Evolutionary conservation across 2,113 vertebrate genomes (phyloP), one percentile per base, ranked within the genome.

Genomic region (Corydoras sp.): DNA sequence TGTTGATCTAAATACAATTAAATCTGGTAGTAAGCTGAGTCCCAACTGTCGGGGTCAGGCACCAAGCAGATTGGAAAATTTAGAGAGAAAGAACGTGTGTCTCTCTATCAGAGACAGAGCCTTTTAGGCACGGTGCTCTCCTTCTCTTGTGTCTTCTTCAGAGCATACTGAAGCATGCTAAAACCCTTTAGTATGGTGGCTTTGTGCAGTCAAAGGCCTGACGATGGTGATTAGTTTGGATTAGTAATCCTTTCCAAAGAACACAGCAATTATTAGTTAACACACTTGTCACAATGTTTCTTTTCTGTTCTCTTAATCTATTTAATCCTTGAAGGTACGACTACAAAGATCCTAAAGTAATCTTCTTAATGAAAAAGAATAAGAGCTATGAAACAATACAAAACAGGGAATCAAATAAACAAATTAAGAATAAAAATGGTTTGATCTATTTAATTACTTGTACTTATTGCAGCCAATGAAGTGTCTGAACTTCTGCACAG

Each of bases 261-360:
- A 79, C 74, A 62, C 70, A 76, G 58, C 68, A 59, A 72, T 79
- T 76, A 76, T 69, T 73, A 73, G 73, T 70, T 79, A 76, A 76
- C 77, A 79, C 64, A 79, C 74, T 76, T 61, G 58, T 70, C 66
- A 79, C 77, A 79, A 73, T 79, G 77, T 79, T 79, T 79, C 74
- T 79, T 75, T 79, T 76, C 66, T 61, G 49, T 62, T 76, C 70
- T 70, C 69, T 62, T 79, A 76, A 79, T 76, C 77, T 74, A 76
- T 48, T 74, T 77, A 72, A 75, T 68, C 55, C 68, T 59, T 56
- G 3, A 71, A 63, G 24, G 54, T 15, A 75, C 55, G 32, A 75
- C 56, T 63, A 69, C 66, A 73, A 55, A 69, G 54, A 51, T 61
- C 8, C 35, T 51, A 70, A 79, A 66, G 24, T 5, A 35, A 24